Conservation (phyloP, 2,888 invertebrate genomes). For the Agrochola lychnidis region DNA sequence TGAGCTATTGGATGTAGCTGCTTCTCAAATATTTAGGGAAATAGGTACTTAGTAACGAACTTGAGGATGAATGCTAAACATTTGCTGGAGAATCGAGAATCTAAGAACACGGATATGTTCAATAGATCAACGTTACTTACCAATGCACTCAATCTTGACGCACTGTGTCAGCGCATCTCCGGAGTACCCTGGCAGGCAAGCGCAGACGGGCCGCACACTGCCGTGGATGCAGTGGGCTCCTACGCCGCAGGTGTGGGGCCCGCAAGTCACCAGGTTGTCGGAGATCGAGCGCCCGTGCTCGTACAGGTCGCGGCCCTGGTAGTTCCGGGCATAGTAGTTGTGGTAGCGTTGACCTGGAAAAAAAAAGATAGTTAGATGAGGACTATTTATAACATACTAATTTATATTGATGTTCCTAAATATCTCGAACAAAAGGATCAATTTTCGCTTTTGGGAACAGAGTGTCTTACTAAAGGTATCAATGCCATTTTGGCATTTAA, state of each 20-base stretch:
- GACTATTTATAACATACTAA: not conserved
- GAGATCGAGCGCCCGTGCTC: constrained; percentile 87
- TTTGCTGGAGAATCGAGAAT: not conserved
- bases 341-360: constrained; percentile 82
- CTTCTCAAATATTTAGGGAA: not conserved
- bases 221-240: constrained; percentile 92
- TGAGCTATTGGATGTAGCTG: not conserved
- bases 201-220: constrained; percentile 94
- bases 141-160: constrained; percentile 93
- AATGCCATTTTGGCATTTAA: not conserved
- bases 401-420: not conserved
- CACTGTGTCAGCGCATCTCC: constrained; percentile 95
- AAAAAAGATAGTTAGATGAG: not conserved
- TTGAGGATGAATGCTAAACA: not conserved
- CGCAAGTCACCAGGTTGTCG: constrained; percentile 88
- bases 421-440: not conserved
- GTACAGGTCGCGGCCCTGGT: constrained; percentile 82
- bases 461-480: not conserved
- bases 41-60: not conserved
- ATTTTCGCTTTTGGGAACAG: not conserved
- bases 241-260: constrained; percentile 92
- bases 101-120: not conserved
- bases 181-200: constrained; percentile 94
- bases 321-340: constrained; percentile 78
- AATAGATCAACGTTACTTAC: constrained; percentile 80